A percentile compares a stretch with the other conserved stretches of the same genome.
phyloP scores from a whole-genome alignment of 2,888 invertebrate genomes.

The Idaea dimidiata region DNA sequence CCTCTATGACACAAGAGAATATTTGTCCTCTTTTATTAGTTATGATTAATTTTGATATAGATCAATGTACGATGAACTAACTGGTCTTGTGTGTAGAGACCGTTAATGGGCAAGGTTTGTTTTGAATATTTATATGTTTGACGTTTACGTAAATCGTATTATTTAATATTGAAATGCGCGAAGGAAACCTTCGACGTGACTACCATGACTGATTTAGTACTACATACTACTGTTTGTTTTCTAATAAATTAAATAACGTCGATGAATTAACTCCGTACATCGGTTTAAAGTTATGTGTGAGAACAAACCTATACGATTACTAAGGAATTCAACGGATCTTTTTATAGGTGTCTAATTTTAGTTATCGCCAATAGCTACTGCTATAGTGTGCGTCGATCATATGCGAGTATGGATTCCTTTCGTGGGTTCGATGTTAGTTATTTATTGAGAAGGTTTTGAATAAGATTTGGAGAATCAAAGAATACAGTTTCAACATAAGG shows the following conservation, averaged over 20 bases:
- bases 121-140: neutral
- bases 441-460: neutral
- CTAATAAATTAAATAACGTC: constrained; percentile 1
- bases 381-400: neutral
- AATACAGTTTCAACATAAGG: neutral
- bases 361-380: constrained; percentile 47
- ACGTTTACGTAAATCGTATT: neutral
- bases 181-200: constrained; percentile 45
- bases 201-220: constrained; percentile 29
- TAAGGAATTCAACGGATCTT: constrained; percentile 56
- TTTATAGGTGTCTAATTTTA: constrained; percentile 65
- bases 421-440: neutral
- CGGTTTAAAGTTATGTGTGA: neutral
- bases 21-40: constrained; percentile 28
- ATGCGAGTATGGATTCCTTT: neutral
- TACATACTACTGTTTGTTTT: neutral
- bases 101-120: neutral
- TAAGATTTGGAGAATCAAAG: neutral
- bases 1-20: constrained; percentile 52
- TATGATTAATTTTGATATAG: constrained; percentile 21
- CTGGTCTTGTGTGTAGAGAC: neutral
- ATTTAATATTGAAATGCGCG: neutral
- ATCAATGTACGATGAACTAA: constrained; percentile 3
- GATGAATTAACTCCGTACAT: constrained; percentile 13
- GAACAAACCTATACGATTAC: constrained; percentile 35